These are phyloP conservation scores for Oceanites oceanicus DNA, from an alignment of 2,113 vertebrate species.

Conservation along the genomic window DNA sequence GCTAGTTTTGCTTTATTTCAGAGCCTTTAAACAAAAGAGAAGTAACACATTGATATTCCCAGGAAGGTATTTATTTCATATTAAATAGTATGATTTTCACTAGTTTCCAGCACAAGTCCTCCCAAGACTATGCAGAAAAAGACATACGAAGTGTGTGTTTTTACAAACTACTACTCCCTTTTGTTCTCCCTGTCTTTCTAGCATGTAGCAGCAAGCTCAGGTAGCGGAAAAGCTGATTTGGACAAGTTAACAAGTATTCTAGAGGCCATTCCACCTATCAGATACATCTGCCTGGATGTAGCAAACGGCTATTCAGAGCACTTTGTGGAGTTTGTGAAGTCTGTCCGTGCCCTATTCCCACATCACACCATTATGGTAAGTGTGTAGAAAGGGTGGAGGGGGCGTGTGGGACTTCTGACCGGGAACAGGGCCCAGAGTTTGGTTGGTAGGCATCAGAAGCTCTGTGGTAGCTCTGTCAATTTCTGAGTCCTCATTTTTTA, in stretches of 20 bases:
- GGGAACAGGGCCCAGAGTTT: not conserved
- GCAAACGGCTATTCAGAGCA: conserved; percentile 98
- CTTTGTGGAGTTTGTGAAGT: conserved; percentile 97
- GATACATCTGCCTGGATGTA: conserved; percentile 95
- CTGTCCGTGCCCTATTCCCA: conserved; percentile 87
- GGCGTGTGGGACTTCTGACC: not conserved
- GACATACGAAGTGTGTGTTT: not conserved
- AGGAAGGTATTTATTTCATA: not conserved
- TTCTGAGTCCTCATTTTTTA: not conserved
- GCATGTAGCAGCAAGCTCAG: conserved; percentile 94
- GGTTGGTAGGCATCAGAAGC: not conserved
- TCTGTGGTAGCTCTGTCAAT: not conserved
- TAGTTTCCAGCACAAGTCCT: not conserved
- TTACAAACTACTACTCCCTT: not conserved
- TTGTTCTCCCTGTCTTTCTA: conserved; percentile 49
- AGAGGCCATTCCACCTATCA: conserved; percentile 86
- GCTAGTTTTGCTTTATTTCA: not conserved
- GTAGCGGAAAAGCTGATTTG: conserved; percentile 87
- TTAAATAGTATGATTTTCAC: not conserved
- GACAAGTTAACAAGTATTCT: conserved; percentile 87
- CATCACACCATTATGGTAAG: conserved; percentile 98
- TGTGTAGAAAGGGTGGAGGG: not conserved
- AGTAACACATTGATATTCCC: not conserved
- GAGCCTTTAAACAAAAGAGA: not conserved
- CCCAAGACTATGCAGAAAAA: not conserved